Percentiles rank a stretch among this genome's conserved stretches.
These are phyloP conservation scores for Eurytoma adleriae DNA, from an alignment of 2,888 invertebrate genomes.

Conservation along the genomic window DNA sequence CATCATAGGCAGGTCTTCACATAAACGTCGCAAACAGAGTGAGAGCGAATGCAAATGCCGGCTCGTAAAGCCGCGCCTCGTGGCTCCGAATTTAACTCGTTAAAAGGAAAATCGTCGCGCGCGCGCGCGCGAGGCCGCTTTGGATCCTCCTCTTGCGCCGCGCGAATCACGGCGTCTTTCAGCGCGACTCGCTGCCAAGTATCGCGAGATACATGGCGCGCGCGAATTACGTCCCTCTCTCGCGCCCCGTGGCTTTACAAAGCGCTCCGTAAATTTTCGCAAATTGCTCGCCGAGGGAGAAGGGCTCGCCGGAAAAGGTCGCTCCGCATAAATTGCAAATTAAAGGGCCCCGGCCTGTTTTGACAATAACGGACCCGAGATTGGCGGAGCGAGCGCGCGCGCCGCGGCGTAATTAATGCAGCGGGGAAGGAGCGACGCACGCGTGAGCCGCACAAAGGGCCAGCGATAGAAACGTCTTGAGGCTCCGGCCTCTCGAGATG, in stretches of 20 bases:
- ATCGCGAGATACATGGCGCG: slow-evolving; percentile 7
- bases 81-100: slow-evolving; percentile 27
- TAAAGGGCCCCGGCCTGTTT: slow-evolving; percentile 42
- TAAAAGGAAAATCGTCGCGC: slow-evolving; percentile 21
- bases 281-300: slow-evolving; percentile 39
- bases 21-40: no score
- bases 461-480: slow-evolving; percentile 8
- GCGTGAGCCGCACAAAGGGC: neutral
- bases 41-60: no score
- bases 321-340: slow-evolving; percentile 44
- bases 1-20: no score
- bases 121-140: neutral
- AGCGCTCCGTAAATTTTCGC: slow-evolving; percentile 43
- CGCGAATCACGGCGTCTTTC: slow-evolving; percentile 33
- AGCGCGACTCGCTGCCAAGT: slow-evolving; percentile 34
- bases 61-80: neutral
- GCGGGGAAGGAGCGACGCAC: neutral
- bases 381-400: slow-evolving; percentile 3
- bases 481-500: neutral
- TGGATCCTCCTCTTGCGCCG: neutral
- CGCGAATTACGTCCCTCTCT: slow-evolving; percentile 2
- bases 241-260: slow-evolving; percentile 1
- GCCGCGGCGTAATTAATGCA: neutral
- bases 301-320: neutral
- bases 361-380: slow-evolving; percentile 39